These are phyloP conservation scores for Addax nasomaculatus DNA, from an alignment of 2,113 vertebrate genomes.

Conservation along the genomic window DNA sequence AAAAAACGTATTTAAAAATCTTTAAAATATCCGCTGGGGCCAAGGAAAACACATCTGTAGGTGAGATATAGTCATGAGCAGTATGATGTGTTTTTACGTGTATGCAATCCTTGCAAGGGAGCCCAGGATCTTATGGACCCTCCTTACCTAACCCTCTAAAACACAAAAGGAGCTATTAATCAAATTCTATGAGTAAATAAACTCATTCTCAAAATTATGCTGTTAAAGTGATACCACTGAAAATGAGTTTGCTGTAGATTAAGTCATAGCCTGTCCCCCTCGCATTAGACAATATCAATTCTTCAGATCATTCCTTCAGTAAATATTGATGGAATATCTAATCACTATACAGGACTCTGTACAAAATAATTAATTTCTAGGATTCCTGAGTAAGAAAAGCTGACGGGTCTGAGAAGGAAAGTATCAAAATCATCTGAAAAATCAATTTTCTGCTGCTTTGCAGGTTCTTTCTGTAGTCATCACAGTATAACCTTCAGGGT, in stretches of 20 bases:
- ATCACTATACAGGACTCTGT: neutral
- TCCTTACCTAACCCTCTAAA: neutral
- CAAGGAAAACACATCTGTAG: neutral
- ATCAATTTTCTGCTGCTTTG: neutral
- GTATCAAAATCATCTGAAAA: constrained; percentile 2
- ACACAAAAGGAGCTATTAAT: neutral
- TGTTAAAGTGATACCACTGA: neutral
- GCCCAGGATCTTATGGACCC: fast-evolving
- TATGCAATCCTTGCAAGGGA: neutral
- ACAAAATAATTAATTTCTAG: constrained; percentile 8
- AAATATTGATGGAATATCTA: neutral
- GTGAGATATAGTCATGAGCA: neutral
- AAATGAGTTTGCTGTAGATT: neutral
- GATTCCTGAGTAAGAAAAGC: neutral
- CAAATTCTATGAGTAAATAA: neutral
- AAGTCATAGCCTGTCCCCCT: neutral
- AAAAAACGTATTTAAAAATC: neutral
- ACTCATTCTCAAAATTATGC: neutral
- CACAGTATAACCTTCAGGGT: neutral
- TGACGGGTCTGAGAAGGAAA: neutral
- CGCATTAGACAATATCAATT: neutral
- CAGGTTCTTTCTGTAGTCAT: neutral
- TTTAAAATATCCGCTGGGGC: neutral
- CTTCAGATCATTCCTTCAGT: neutral
- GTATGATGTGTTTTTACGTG: neutral